phyloP scores from a whole-genome alignment of 1,140 invertebrate genomes.

The Calephelis virginiensis region DNA sequence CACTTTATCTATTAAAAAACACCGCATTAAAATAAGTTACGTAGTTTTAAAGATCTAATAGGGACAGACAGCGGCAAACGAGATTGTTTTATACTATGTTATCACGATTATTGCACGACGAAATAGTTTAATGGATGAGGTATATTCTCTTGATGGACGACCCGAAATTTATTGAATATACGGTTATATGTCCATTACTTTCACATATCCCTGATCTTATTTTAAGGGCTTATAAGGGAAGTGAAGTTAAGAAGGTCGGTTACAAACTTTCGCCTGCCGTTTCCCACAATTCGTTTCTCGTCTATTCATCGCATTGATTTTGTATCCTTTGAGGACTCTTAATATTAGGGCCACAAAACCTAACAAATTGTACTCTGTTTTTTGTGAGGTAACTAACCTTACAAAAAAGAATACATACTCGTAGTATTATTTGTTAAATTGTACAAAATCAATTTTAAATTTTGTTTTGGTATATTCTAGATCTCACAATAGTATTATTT shows the following conservation, averaged over 20 bases:
- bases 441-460: too few relatives aligned
- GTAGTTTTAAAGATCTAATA: too few relatives aligned
- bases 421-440: too few relatives aligned
- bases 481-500: too few relatives aligned
- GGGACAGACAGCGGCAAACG: too few relatives aligned
- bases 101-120: neutral
- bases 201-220: conserved; percentile 9
- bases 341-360: conserved; percentile 37
- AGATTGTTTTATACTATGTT: neutral
- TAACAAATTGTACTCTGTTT: too few relatives aligned
- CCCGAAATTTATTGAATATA: conserved; percentile 7
- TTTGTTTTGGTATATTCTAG: too few relatives aligned
- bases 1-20: too few relatives aligned
- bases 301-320: conserved; percentile 72
- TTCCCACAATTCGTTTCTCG: conserved; percentile 63
- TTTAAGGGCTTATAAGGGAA: conserved; percentile 5
- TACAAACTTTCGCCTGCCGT: conserved; percentile 51
- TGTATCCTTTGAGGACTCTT: conserved; percentile 50
- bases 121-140: conserved; percentile 2
- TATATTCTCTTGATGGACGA: conserved; percentile 5
- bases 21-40: too few relatives aligned
- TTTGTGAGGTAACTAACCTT: too few relatives aligned
- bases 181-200: conserved; percentile 12
- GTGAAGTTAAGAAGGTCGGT: conserved; percentile 26
- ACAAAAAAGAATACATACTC: too few relatives aligned